Conservation (phyloP, 2,113 vertebrate genomes). For the Eptesicus fuscus region DNA sequence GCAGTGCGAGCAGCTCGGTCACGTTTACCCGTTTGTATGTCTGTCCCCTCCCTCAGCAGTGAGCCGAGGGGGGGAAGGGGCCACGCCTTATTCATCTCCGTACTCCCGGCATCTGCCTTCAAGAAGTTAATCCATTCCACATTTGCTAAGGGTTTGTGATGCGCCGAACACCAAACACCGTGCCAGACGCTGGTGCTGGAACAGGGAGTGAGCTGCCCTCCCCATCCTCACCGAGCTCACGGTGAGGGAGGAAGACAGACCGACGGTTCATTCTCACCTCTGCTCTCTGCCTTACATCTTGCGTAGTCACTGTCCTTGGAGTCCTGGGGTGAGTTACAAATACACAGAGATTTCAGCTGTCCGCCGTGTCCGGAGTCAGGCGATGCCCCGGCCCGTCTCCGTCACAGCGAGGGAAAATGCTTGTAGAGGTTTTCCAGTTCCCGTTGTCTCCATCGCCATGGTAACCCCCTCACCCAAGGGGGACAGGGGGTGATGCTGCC, state of each 20-base stretch:
- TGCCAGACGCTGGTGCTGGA: accelerated
- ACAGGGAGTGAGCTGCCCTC: accelerated
- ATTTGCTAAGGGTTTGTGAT: accelerated
- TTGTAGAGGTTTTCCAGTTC: background rate
- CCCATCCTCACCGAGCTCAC: background rate
- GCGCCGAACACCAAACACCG: too few species aligned
- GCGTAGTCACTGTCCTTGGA: background rate
- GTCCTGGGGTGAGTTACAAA: background rate
- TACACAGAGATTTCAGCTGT: background rate
- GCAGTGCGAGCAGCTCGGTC: accelerated
- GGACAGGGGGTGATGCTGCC: background rate
- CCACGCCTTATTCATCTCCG: background rate
- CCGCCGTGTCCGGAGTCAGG: accelerated
- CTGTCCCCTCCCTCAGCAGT: background rate
- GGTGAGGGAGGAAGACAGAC: too few species aligned
- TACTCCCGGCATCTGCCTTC: background rate
- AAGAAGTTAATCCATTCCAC: accelerated
- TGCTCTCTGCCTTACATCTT: background rate
- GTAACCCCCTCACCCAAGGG: background rate
- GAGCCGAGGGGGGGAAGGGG: background rate
- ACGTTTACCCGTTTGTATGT: accelerated
- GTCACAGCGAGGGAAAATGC: background rate
- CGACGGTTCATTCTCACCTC: accelerated
- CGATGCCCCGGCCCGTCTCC: background rate
- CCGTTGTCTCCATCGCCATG: background rate